Evolutionary conservation across 2,797 vertebrate genomes (phyloP).

Genomic region (Molothrus ater): DNA sequence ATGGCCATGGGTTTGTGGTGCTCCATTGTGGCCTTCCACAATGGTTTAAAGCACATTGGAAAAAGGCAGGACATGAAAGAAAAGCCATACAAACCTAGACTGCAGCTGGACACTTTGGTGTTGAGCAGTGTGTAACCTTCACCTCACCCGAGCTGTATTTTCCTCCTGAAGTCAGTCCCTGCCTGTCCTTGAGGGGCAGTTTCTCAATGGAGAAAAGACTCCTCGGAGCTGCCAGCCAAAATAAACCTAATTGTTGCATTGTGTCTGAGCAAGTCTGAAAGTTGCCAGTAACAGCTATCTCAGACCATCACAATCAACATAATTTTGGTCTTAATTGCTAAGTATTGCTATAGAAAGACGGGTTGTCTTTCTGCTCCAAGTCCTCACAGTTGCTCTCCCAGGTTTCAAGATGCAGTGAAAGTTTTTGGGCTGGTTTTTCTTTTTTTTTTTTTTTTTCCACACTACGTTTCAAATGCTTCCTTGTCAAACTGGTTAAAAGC

Average conservation of each 20-base stretch:
- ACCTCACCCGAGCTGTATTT: background rate
- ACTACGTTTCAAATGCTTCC: slow-evolving; percentile 76
- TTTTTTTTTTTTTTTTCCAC: background rate
- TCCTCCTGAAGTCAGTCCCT: background rate
- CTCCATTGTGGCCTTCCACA: background rate
- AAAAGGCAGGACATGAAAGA: background rate
- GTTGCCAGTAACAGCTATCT: background rate
- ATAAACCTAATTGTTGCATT: background rate
- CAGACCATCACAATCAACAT: background rate
- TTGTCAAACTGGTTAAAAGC: slow-evolving; percentile 77
- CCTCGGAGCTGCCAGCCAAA: background rate
- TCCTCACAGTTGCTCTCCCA: background rate
- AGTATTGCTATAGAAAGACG: background rate
- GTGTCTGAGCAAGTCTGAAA: background rate
- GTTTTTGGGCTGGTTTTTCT: background rate
- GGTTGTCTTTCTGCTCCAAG: background rate
- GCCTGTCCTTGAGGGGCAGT: background rate
- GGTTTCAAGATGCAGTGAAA: slow-evolving; percentile 59
- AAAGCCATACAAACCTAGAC: background rate
- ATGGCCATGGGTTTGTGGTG: rapidly evolving
- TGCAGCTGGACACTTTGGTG: background rate
- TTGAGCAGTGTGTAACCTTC: background rate
- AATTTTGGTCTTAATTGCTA: background rate
- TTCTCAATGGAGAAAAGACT: background rate
- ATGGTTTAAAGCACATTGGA: background rate